Conservation (phyloP, 2,113 vertebrate genomes). For the Vanacampus margaritifer region DNA sequence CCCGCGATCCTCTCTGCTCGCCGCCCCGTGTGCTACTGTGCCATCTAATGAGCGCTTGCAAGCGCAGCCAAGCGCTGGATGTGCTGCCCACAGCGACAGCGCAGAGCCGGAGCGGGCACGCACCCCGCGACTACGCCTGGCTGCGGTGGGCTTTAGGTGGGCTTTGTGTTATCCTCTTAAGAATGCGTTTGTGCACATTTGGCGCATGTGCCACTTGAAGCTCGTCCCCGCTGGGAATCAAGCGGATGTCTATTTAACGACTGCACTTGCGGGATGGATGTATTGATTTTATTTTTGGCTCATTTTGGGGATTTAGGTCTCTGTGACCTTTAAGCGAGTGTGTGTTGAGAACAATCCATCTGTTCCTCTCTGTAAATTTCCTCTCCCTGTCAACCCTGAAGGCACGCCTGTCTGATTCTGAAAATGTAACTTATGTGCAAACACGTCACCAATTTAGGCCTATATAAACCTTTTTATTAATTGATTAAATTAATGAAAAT, state of each 20-base stretch:
- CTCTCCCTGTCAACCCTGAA: conserved; percentile 11
- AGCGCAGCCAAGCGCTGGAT: conserved; percentile 49
- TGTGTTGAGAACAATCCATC: conserved; percentile 34
- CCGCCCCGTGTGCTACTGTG: conserved; percentile 30
- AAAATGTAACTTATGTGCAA: conserved; percentile 31
- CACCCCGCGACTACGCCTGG: conserved; percentile 29
- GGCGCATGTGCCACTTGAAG: conserved; percentile 2
- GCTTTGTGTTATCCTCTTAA: conserved; percentile 26
- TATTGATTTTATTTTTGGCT: conserved; percentile 28
- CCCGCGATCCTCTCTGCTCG: conserved; percentile 26
- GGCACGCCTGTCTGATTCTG: conserved; percentile 8
- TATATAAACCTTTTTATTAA: background rate
- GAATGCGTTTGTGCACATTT: conserved; percentile 18
- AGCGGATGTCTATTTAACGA: conserved; percentile 18
- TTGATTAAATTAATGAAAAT: too few species aligned
- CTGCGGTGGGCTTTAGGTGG: conserved; percentile 26
- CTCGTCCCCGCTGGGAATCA: conserved; percentile 2
- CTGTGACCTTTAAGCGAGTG: conserved; percentile 16
- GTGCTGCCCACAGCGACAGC: conserved; percentile 47
- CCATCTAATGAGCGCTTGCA: conserved; percentile 54
- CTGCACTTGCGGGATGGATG: conserved; percentile 14
- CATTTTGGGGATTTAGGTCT: conserved; percentile 8
- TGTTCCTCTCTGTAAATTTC: conserved; percentile 39
- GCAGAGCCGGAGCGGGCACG: conserved; percentile 35
- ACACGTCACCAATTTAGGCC: background rate